phyloP scores from a whole-genome alignment of 92 coral and sea anemone genomes.

The Blastomussa wellsi region DNA sequence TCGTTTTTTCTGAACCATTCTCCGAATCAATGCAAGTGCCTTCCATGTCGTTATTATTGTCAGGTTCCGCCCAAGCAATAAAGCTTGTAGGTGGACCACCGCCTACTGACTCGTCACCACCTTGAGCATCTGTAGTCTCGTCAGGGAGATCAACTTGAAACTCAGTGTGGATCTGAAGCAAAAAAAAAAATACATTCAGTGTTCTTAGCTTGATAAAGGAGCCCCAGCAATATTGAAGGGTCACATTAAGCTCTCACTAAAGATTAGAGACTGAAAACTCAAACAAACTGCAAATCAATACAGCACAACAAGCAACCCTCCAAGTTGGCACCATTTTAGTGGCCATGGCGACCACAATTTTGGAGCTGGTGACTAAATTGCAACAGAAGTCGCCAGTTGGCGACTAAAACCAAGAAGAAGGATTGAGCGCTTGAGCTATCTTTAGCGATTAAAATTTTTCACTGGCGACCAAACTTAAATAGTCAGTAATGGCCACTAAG shows the following conservation, averaged over 20 bases:
- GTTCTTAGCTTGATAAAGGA: background rate
- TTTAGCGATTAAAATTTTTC: no score
- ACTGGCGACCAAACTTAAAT: no score
- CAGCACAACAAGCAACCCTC: no score
- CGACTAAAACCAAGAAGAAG: no score
- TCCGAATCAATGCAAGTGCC: background rate
- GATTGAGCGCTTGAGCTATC: no score
- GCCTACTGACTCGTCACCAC: background rate
- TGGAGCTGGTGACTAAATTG: no score
- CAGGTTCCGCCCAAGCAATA: conserved; percentile 43
- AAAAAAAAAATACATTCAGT: background rate
- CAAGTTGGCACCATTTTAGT: no score
- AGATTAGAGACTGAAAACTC: background rate
- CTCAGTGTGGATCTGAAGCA: conserved; percentile 28
- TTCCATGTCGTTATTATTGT: background rate
- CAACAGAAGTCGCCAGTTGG: no score
- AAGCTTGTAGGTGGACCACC: conserved; percentile 34
- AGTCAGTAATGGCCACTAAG: no score
- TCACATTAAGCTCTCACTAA: background rate
- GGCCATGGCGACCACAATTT: no score
- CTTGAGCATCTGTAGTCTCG: background rate
- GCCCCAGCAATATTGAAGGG: background rate
- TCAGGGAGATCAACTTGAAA: conserved; percentile 30
- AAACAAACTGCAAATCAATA: no score
- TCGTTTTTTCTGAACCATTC: background rate